phyloP scores from a whole-genome alignment of 2,888 invertebrate species.

The Drosophila percnosoma region DNA sequence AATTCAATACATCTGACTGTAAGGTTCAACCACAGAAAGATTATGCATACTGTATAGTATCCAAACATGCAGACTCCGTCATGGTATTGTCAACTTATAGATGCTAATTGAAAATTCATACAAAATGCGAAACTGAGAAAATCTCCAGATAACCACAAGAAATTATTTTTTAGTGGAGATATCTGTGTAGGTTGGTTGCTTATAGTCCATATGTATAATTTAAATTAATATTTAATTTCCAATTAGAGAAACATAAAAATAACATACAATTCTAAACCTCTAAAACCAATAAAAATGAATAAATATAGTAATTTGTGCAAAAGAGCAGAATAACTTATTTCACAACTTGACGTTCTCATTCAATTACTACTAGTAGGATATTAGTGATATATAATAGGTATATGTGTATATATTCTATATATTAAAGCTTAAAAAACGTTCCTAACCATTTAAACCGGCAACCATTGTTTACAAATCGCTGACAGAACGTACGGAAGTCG shows the following conservation, averaged over 20 bases:
- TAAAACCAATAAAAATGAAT: background rate
- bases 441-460: background rate
- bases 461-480: background rate
- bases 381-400: background rate
- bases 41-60: conserved; percentile 24
- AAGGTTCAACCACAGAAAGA: conserved; percentile 38
- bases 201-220: background rate
- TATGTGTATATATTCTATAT: background rate
- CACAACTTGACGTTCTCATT: background rate
- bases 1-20: conserved; percentile 47
- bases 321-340: background rate
- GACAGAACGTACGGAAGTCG: conserved; percentile 41
- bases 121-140: conserved; percentile 36
- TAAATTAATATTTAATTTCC: background rate
- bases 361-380: background rate
- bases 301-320: background rate
- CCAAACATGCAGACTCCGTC: conserved; percentile 15
- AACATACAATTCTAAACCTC: background rate
- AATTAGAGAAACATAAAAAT: background rate
- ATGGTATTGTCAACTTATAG: conserved; percentile 53
- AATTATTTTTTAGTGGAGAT: background rate
- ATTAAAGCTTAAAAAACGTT: background rate
- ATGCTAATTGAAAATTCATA: conserved; percentile 60
- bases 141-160: conserved; percentile 27
- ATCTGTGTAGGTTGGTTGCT: conserved; percentile 15